A percentile compares a stretch with the other conserved stretches of the same genome.
Conservation (phyloP, 2,888 invertebrate genomes). For the Ctena decussata region DNA sequence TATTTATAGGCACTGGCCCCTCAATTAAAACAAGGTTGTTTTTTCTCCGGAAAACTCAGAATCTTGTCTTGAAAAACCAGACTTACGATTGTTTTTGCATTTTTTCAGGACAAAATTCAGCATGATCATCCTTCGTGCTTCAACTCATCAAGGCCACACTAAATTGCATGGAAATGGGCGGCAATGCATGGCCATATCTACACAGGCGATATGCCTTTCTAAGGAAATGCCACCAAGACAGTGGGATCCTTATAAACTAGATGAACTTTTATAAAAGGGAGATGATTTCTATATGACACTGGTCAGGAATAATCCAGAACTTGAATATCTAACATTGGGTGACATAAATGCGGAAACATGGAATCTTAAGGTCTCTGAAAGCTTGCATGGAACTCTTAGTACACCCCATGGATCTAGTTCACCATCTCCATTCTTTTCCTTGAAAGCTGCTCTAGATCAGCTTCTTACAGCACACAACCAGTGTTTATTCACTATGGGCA, state of each 20-base stretch:
- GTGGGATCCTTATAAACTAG: slow-evolving; percentile 2
- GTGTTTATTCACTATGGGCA: neutral
- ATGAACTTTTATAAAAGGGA: neutral
- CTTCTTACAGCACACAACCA: neutral
- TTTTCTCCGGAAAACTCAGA: too few species aligned
- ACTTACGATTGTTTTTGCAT: neutral
- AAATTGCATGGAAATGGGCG: neutral
- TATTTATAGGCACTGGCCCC: too few species aligned
- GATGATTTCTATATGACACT: neutral
- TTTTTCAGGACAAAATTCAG: neutral
- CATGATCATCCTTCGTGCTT: neutral
- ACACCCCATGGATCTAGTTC: neutral
- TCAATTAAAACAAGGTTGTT: too few species aligned
- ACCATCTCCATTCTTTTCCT: neutral
- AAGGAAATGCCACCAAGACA: neutral
- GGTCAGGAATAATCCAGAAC: neutral
- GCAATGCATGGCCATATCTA: neutral
- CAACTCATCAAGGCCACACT: neutral
- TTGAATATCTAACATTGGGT: neutral
- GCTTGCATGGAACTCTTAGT: neutral
- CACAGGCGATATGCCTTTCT: neutral
- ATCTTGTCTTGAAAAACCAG: neutral
- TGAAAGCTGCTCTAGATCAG: neutral
- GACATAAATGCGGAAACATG: neutral
- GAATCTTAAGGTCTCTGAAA: neutral